Base-by-base conservation (phyloP, 2,797 vertebrate species). In the Typhlichthys eigenmanni region DNA sequence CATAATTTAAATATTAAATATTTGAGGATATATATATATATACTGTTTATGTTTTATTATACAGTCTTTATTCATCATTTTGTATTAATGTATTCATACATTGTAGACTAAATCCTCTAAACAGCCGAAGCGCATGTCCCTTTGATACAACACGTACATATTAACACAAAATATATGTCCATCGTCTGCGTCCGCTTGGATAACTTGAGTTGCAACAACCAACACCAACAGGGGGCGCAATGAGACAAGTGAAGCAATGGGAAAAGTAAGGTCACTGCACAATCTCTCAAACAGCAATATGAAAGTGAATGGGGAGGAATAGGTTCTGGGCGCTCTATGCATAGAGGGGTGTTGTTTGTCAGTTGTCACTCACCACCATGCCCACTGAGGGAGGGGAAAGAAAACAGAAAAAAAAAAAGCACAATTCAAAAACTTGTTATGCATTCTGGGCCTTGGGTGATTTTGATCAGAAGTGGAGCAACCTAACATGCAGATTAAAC, bases 61-160 rank as follows among this genome's bases (percentile, higher is more conserved):
- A 90, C 76, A 81, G 29, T 61, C 58, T 63, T 81, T 82, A 72
- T 68, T 79, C 82, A 87, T 90, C 79, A 88, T 88, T 90, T 87
- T 89, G 88, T 91, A 87, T 73, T 85, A 45, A 82, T 66, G 81
- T 75, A 78, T 68, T 63, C 78, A 76, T 83, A 89, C 84, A 85
- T 58, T 68, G 69, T 79, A 61, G 74, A 82, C 86, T 90, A 88
- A 81, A 71, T 77, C 71, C 58, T 90, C 86, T 87, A 92, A 81
- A 90, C 80, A 78, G 69, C 85, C 79, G 81, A 89, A 88, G 74
- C 83, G 89, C 81, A 81, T 74, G 75, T 85, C 79, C 72, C 73
- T 84, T 79, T 88, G 83, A 87, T 82, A 88, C 85, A 83, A 90
- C 76, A 87, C 82, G 88, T 82, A 93, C 87, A 85, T 60, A 67